phyloP scores from a whole-genome alignment of 1,140 invertebrate species.

The Diachasmimorpha longicaudata region DNA sequence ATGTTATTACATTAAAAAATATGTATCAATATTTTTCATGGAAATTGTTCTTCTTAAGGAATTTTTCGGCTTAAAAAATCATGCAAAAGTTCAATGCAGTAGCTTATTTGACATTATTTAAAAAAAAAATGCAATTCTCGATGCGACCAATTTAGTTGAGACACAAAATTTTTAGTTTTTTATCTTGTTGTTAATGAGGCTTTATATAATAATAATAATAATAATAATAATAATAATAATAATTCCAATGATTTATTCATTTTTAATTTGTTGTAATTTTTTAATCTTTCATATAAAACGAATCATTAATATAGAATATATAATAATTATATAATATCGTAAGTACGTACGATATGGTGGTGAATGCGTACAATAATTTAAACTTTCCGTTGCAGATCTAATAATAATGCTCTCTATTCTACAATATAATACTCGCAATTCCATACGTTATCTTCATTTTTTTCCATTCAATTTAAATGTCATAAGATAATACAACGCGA shows the following conservation, averaged over 20 bases:
- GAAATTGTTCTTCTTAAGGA: too few species aligned
- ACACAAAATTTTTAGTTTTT: too few species aligned
- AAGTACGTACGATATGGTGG: constrained; percentile 1
- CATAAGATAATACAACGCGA: not conserved
- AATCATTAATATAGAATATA: constrained; percentile 48
- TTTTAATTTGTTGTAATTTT: constrained; percentile 26
- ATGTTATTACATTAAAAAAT: too few species aligned
- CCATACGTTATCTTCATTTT: too few species aligned
- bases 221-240: too few species aligned
- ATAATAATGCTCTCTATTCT: not conserved
- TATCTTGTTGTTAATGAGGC: not conserved
- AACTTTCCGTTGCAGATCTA: constrained; percentile 37
- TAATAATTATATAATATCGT: constrained; percentile 14
- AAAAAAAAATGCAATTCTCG: too few species aligned
- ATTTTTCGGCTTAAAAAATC: too few species aligned
- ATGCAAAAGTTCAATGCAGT: too few species aligned
- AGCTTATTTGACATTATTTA: too few species aligned
- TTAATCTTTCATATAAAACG: constrained; percentile 52
- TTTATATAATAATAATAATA: not conserved
- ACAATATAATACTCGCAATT: not conserved
- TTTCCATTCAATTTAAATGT: not conserved
- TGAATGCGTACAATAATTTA: constrained; percentile 52
- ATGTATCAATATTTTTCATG: too few species aligned
- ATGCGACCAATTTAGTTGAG: too few species aligned
- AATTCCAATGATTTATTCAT: constrained; percentile 2